phyloP scores from a whole-genome alignment of 2,888 invertebrate genomes.

The Disparrhopalites patrizii region DNA sequence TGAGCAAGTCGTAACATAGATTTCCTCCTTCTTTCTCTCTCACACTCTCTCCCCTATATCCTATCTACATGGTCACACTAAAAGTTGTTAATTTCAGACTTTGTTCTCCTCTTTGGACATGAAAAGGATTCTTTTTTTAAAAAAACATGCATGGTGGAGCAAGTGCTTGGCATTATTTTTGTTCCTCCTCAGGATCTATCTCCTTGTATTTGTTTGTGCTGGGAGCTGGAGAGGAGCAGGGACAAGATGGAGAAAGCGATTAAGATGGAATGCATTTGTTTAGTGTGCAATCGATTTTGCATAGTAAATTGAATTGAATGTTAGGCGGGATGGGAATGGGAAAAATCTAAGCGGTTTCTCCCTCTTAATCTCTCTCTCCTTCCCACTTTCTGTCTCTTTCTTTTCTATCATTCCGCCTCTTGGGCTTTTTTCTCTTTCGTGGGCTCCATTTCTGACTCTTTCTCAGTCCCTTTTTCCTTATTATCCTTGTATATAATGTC shows the following conservation, averaged over 20 bases:
- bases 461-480: not conserved
- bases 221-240: not conserved
- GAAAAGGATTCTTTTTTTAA: no score
- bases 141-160: no score
- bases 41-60: no score
- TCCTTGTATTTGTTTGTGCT: slow-evolving; percentile 2
- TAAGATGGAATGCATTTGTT: not conserved
- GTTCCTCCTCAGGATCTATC: no score
- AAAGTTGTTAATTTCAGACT: no score
- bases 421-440: not conserved
- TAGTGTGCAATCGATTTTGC: slow-evolving; percentile 16
- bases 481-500: no score
- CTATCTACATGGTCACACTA: no score
- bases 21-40: no score
- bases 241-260: not conserved
- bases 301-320: slow-evolving; percentile 22
- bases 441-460: not conserved
- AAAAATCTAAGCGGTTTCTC: slow-evolving; percentile 14
- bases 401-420: slow-evolving; percentile 7
- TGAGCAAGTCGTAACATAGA: no score
- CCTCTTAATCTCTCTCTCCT: not conserved
- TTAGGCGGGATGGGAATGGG: not conserved
- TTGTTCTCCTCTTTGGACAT: no score
- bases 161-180: no score
- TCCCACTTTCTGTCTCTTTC: not conserved